Evolutionary conservation across 2,113 vertebrate genomes (phyloP).

Genomic region (Tachysurus fulvidraco): DNA sequence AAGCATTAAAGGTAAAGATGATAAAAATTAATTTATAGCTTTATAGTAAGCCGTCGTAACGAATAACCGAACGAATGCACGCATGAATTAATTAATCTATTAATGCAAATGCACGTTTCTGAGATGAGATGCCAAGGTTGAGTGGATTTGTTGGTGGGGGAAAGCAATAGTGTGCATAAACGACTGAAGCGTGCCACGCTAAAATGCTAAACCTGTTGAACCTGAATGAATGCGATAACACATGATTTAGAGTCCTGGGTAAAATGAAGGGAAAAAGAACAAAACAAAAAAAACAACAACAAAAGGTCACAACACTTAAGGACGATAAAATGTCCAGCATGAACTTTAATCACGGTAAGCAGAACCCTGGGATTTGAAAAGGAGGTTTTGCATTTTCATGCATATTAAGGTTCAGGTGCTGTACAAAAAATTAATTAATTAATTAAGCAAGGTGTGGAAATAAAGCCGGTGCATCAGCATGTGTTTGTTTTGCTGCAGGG

Average conservation of each 20-base stretch:
- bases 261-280: constrained; percentile 22
- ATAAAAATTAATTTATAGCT: not conserved
- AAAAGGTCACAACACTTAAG: constrained; percentile 47
- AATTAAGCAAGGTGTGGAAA: not conserved
- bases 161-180: constrained; percentile 25
- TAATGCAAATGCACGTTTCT: constrained; percentile 8
- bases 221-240: constrained; percentile 51
- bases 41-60: not conserved
- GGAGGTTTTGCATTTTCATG: not conserved
- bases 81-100: constrained; percentile 14
- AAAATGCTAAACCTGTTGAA: constrained; percentile 59
- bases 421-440: not conserved
- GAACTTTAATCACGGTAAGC: constrained; percentile 35
- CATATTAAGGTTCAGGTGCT: constrained; percentile 23
- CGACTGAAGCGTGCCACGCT: constrained; percentile 22
- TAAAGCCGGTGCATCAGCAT: not conserved
- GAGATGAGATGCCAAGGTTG: not conserved
- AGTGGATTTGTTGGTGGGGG: constrained; percentile 22
- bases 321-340: constrained; percentile 35
- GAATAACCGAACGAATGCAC: not conserved
- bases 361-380: constrained; percentile 12
- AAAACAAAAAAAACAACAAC: constrained; percentile 13
- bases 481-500: not conserved
- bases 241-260: constrained; percentile 48
- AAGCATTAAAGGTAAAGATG: not conserved